Base-by-base conservation (phyloP, 2,797 vertebrate species). In the Danio kyathit region DNA sequence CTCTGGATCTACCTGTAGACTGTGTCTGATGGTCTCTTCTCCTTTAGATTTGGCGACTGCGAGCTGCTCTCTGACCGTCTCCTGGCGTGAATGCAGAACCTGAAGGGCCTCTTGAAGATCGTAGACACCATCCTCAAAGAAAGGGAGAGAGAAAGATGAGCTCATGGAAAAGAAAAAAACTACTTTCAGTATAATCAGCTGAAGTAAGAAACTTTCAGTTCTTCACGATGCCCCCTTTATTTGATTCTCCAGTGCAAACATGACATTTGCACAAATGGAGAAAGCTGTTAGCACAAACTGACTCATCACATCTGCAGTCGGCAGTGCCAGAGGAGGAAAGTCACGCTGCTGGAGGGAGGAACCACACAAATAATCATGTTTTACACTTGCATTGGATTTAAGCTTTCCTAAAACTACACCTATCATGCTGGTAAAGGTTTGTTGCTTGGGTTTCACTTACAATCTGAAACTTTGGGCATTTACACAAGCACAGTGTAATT, bases 61-160 rank as follows among this genome's bases (percentile, higher is more conserved):
- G 79, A 96, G 92, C 77, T 96, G 95, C 86, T 96, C 94, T 92
- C 94, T 94, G 83, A 95, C 88, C 80, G 94, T 92, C 84, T 97
- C 96, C 90, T 96, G 93, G 67, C 94, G 94, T 90, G 97, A 96
- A 85, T 96, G 96, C 76, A 99, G 95, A 0, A 95, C 93, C 86
- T 96, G 96, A 83, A 97, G 91, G 0, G 96, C 93, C 87, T 99
- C 97, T 91, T 97, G 96, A 87, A 97, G 95, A 92, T 98, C 97
- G 46, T 96, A 95, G 89, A 97, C 96, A 69, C 96, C 96, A 85
- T 99, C 97, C 97, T 98, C 87, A 57, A 5, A 19, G 43, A 73
- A 40, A 41, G 71, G 0, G 46, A 63, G 16, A 57, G 16, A 79
- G 19, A 44, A 0, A 7, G 66, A 70, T 72, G 38, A 79, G n/a